Percentiles rank a stretch among this genome's conserved stretches.
phyloP scores from a whole-genome alignment of 2,113 vertebrate genomes.

The Chunga burmeisteri region DNA sequence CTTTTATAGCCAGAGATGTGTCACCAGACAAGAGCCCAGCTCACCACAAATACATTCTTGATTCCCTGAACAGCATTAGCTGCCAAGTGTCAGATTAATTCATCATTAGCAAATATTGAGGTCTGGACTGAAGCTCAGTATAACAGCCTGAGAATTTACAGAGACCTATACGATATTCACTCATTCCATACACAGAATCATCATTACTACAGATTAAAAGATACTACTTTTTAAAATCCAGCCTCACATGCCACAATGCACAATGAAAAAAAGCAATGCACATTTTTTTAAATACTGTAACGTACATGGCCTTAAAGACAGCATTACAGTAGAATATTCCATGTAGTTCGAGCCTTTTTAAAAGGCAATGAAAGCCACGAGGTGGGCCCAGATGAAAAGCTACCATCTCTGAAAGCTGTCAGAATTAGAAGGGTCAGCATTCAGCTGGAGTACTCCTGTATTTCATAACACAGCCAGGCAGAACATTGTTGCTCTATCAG shows the following conservation, averaged over 20 bases:
- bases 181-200: background rate
- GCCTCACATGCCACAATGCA: background rate
- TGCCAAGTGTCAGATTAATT: background rate
- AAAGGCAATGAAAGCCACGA: background rate
- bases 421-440: background rate
- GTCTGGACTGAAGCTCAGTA: background rate
- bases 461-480: background rate
- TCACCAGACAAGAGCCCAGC: background rate
- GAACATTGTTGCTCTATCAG: background rate
- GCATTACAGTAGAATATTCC: background rate
- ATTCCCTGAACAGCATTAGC: background rate
- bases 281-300: background rate
- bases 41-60: background rate
- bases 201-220: background rate
- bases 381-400: background rate
- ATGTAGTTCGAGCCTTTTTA: background rate
- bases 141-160: background rate
- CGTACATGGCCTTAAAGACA: background rate
- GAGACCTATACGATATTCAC: background rate
- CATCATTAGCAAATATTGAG: background rate
- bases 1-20: background rate
- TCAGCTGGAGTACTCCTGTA: background rate
- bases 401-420: background rate
- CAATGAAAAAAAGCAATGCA: background rate
- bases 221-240: background rate